Base-by-base conservation (phyloP, 1,140 invertebrate genomes). In the Drosophila ogumai region DNA sequence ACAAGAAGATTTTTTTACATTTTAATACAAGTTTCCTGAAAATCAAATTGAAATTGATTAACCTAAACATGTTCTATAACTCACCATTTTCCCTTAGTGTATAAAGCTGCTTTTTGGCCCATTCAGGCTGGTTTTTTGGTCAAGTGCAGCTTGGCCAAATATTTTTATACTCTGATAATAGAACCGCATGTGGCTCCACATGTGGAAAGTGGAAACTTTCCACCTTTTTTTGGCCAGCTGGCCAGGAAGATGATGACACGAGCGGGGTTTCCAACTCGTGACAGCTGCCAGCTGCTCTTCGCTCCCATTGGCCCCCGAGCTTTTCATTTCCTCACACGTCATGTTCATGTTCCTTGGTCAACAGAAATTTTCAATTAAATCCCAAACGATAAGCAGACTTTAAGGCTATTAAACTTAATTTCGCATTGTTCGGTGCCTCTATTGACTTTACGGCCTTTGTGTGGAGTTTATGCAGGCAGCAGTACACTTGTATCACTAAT, bases 111-210 rank as follows among this genome's bases (percentile, higher is more conserved):
- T 36, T 40, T 54, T 54, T 54, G 36, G 49, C 73, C 80, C 80
- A 87, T 78, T 84, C 64, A 44, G 56, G 67, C 76, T 50, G 38
- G 75, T 65, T 80, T 86, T 86, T 86, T 86, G 82, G 82, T 78
- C 74, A 81, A 82, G 59, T 82, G 76, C 84, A 82, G 63, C 13
- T 50, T 28, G 31, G 67, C 75, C 56, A 77, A 58, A 78, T 57
- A 77, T 52, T 76, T 76, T 66, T 41, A 44, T 19, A 34, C 56
- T 41, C 28, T 49, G 68, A 72, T 72, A 72, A 71, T 72, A 72
- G 66, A 59, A 50, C 67, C 67, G 34, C 68, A 72, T 69, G 64
- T 54, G 67, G 67, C 47, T 68, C 55, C 71, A 58, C 73, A 77
- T 77, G 75, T 55, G 69, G 50, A 79, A 79, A 67, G 31, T 58